Conservation (phyloP, 1,140 invertebrate species). For the Plutomurus gul region DNA sequence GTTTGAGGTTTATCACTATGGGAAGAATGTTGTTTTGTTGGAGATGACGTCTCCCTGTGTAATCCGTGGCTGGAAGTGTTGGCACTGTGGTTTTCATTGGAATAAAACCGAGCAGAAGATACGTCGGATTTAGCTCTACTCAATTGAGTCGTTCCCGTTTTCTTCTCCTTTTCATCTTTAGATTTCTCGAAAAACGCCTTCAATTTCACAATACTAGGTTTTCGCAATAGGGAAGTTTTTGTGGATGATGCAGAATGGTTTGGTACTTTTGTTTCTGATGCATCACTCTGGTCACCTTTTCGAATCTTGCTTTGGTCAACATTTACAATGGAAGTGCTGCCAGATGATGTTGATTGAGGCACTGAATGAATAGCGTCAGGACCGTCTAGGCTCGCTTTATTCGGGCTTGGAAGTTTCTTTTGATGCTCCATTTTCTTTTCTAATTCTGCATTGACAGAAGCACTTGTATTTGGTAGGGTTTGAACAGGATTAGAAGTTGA, state of each 20-base stretch:
- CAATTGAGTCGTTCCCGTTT: constrained; percentile 38
- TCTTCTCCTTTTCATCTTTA: constrained; percentile 50
- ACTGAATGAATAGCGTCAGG: too few species aligned
- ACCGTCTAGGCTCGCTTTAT: neutral
- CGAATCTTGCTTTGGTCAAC: neutral
- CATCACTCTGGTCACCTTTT: neutral
- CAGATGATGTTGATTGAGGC: too few species aligned
- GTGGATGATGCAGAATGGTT: neutral
- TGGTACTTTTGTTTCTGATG: neutral
- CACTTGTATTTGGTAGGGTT: neutral
- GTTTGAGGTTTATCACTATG: neutral
- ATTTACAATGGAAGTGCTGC: too few species aligned
- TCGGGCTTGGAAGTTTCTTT: neutral
- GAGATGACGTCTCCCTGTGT: neutral
- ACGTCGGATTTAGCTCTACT: constrained; percentile 52
- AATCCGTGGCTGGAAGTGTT: neutral
- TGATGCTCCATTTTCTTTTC: constrained; percentile 58
- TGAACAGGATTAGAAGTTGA: neutral
- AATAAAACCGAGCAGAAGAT: constrained; percentile 47
- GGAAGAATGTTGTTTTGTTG: neutral
- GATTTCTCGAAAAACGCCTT: constrained; percentile 61
- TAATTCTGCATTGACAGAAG: neutral
- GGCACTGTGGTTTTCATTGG: neutral
- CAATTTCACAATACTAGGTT: constrained; percentile 60
- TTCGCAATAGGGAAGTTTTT: constrained; percentile 54